A percentile compares a stretch with the other conserved stretches of the same genome.
Conservation (phyloP, 1,140 invertebrate genomes). For the Oncopodura yosiiana region DNA sequence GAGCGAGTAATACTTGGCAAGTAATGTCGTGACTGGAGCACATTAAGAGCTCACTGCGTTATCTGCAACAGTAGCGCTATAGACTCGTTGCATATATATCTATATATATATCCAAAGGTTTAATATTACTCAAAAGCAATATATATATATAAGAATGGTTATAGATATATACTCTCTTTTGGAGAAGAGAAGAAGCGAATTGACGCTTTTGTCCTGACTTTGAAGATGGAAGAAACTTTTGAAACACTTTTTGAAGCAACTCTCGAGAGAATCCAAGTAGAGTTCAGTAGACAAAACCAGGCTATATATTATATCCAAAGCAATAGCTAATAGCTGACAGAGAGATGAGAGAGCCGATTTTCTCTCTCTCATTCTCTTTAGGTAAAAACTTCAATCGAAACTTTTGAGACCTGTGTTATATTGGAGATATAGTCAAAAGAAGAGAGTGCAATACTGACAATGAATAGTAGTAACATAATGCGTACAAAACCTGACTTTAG, state of each 20-base stretch:
- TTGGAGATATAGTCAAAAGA: not conserved
- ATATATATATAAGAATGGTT: not conserved
- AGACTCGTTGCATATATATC: too few relatives aligned
- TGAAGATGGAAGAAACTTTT: too few relatives aligned
- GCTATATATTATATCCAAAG: too few relatives aligned
- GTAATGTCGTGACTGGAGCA: constrained; percentile 25
- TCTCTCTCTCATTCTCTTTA: not conserved
- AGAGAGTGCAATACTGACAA: not conserved
- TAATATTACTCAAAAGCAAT: not conserved
- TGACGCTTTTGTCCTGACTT: too few relatives aligned
- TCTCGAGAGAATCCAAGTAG: too few relatives aligned
- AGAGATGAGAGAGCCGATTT: too few relatives aligned
- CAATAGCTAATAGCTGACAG: too few relatives aligned
- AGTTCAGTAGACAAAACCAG: too few relatives aligned
- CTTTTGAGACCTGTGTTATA: not conserved
- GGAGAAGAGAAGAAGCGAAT: too few relatives aligned
- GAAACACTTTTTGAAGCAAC: too few relatives aligned
- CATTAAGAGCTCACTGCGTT: constrained; percentile 26
- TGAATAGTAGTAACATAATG: not conserved
- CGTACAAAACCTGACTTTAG: not conserved
- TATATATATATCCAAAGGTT: too few relatives aligned
- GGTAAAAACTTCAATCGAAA: not conserved
- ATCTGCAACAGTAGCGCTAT: constrained; percentile 25
- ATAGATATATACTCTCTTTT: not conserved
- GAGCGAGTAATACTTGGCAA: not conserved